Conservation (phyloP, 1,140 invertebrate species). For the Frieseomelitta varia region DNA sequence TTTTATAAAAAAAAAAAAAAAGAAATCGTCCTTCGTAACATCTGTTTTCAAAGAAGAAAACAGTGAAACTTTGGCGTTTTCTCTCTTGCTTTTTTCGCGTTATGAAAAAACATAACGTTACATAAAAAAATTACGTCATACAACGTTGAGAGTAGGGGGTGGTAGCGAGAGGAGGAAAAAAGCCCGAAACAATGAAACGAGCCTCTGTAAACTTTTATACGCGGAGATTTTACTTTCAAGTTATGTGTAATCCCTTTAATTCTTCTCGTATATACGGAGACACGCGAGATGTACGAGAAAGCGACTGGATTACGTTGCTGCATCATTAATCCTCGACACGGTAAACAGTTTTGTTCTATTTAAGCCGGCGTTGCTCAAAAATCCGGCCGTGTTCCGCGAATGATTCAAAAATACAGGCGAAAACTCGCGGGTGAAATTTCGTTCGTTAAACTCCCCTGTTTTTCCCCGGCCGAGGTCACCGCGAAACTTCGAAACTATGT, state of each 20-base stretch:
- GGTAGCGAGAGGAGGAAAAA: neutral
- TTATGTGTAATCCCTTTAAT: constrained; percentile 34
- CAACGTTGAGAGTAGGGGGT: neutral
- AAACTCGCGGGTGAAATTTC: neutral
- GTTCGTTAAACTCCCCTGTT: neutral
- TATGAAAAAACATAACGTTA: no score
- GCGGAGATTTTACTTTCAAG: constrained; percentile 14
- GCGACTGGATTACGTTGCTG: constrained; percentile 29
- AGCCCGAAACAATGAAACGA: neutral
- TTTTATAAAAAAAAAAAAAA: neutral
- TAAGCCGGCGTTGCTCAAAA: constrained; percentile 6
- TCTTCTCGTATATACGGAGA: constrained; percentile 7
- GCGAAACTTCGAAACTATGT: neutral
- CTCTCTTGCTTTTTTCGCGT: neutral
- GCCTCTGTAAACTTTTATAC: constrained; percentile 8
- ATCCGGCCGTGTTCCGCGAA: neutral
- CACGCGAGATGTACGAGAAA: neutral
- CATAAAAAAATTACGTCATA: neutral
- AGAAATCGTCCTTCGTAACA: neutral
- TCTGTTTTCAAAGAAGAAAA: no score
- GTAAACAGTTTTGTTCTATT: constrained; percentile 33
- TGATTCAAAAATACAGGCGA: neutral
- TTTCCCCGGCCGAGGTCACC: neutral
- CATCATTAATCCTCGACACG: constrained; percentile 12
- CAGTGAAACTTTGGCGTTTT: neutral